Evolutionary conservation across 2,888 invertebrate species (phyloP), one percentile per base, ranked within the genome.

Genomic region (Tinea trinotella): DNA sequence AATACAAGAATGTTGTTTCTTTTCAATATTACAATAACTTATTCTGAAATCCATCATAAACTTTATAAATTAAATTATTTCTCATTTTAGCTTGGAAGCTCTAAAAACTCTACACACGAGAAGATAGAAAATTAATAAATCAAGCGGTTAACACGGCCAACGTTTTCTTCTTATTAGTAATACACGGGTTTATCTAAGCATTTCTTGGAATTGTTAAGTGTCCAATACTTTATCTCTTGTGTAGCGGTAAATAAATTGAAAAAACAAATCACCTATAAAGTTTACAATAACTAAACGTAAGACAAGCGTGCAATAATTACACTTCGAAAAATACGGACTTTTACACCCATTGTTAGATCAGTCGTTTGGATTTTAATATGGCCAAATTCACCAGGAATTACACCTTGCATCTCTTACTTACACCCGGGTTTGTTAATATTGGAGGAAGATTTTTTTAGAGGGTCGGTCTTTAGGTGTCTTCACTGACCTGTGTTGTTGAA

Each of bases 341-440:
- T n/a, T 6, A 44, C 12, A 35, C 44, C 44, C 44, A 7, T 17
- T 46, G 44, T 44, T 24, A 50, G 55, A 57, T 60, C 59, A 58
- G 57, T 58, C 59, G 59, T 61, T 59, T 55, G 52, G 56, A 58
- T 13, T 50, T 58, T 61, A 66, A 56, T 74, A 76, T 76, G 75
- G 75, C 76, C 68, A 69, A 71, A 66, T 63, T 66, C 69, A 70
- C 68, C 62, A 63, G 68, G 63, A 46, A 46, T 19, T 46, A 17
- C 30, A 30, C 7, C 30, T 30, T 30, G 30, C 30, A 30, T 30
- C 7, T 30, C 30, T 30, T 30, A 2, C 30, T 30, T 7, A 30
- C 30, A 30, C 7, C 22, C 22, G 7, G n/a, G n/a, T n/a, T n/a
- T 22, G 22, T 22, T 22, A 22, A 22, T 22, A 5, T 22, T 22